phyloP scores from a whole-genome alignment of 2,888 invertebrate species.

The Helleia helle region DNA sequence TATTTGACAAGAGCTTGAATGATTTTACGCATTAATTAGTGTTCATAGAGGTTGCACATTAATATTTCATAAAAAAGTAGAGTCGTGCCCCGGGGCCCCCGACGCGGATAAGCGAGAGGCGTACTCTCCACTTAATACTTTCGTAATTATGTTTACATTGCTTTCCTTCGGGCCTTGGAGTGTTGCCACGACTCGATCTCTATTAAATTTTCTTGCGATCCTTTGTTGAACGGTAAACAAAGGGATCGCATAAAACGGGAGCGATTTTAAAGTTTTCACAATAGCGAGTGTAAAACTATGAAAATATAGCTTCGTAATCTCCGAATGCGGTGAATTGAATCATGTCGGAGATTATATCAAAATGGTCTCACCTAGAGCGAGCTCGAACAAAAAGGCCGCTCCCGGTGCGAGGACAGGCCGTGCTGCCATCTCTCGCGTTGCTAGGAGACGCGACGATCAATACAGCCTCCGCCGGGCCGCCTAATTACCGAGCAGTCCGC shows the following conservation, averaged over 20 bases:
- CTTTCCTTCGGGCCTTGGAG: slow-evolving; percentile 21
- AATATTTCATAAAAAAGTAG: slow-evolving; percentile 15
- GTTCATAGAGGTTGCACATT: slow-evolving; percentile 11
- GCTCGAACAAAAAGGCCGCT: slow-evolving; percentile 59
- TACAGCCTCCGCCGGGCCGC: slow-evolving; percentile 73
- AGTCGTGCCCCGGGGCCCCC: slow-evolving; percentile 27
- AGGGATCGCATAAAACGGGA: slow-evolving; percentile 26
- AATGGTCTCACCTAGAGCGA: slow-evolving; percentile 61
- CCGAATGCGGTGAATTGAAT: slow-evolving; percentile 52
- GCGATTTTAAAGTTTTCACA: slow-evolving; percentile 18
- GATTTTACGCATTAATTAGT: neutral
- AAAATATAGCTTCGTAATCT: no score
- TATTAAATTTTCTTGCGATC: slow-evolving; percentile 29
- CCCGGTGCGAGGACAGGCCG: slow-evolving; percentile 50
- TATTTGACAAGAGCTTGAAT: no score
- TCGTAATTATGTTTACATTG: slow-evolving; percentile 34
- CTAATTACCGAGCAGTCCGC: slow-evolving; percentile 56
- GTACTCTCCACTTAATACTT: slow-evolving; percentile 25
- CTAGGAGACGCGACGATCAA: slow-evolving; percentile 69
- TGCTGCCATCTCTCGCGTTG: slow-evolving; percentile 69
- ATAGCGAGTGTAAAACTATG: slow-evolving; percentile 25
- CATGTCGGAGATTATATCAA: slow-evolving; percentile 60
- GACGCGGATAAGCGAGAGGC: slow-evolving; percentile 27
- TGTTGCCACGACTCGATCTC: slow-evolving; percentile 23
- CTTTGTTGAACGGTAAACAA: slow-evolving; percentile 22